A percentile compares a stretch with the other conserved stretches of the same genome.
These are phyloP conservation scores for Littorina saxatilis DNA, from an alignment of 1,140 invertebrate genomes.

Conservation along the genomic window DNA sequence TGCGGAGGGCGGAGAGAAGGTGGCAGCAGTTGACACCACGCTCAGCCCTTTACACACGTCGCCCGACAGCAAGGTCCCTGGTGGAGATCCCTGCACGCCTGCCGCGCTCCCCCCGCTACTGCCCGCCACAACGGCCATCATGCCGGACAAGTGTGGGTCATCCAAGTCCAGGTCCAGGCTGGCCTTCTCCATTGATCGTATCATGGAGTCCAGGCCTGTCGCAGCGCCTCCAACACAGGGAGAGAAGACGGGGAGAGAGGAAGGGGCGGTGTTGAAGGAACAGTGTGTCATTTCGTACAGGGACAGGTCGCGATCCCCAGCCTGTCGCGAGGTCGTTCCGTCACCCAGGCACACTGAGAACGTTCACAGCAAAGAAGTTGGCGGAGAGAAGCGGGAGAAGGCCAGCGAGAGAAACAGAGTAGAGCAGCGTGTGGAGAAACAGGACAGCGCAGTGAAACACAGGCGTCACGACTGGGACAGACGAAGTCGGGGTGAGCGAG, in stretches of 20 bases:
- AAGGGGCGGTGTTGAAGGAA: not conserved
- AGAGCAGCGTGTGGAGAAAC: not conserved
- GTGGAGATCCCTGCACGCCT: too few relatives aligned
- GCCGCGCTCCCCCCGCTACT: too few relatives aligned
- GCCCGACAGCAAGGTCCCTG: too few relatives aligned
- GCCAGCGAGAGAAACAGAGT: not conserved
- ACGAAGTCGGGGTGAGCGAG: not conserved
- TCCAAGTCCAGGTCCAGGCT: conserved; percentile 55
- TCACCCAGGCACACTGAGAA: not conserved
- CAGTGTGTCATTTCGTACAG: not conserved
- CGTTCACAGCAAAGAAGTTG: not conserved
- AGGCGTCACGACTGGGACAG: not conserved
- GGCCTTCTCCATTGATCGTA: conserved; percentile 68
- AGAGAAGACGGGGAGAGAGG: not conserved
- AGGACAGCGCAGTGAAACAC: not conserved
- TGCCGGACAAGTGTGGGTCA: too few relatives aligned
- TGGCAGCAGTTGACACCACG: too few relatives aligned
- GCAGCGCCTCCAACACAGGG: not conserved
- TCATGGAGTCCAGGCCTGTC: conserved; percentile 53
- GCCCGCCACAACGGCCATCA: too few relatives aligned
- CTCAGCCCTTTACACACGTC: too few relatives aligned
- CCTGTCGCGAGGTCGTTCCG: not conserved
- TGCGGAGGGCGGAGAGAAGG: too few relatives aligned
- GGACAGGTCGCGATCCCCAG: not conserved
- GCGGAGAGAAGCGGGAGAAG: not conserved